Evolutionary conservation across 92 coral and sea anemone genomes (phyloP).

Genomic region (Zoanthus sansibaricus): DNA sequence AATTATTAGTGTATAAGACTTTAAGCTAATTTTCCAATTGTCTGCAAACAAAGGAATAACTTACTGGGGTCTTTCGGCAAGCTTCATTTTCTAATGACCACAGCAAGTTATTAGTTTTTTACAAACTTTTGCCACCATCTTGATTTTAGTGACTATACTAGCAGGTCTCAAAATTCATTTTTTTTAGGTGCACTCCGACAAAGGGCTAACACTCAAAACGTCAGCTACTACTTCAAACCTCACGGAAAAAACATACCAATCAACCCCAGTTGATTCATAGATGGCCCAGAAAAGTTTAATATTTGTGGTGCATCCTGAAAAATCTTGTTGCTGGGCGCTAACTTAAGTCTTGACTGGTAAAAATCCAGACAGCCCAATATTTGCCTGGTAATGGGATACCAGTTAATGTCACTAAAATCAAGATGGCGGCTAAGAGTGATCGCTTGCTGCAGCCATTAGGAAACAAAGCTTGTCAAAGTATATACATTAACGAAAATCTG

Average conservation of each 20-base stretch:
- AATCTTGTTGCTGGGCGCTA: constrained; percentile 15
- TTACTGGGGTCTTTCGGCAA: constrained; percentile 12
- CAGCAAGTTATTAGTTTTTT: neutral
- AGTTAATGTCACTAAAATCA: constrained; percentile 11
- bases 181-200: no score
- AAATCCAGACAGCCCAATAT: neutral
- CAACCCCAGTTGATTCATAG: neutral
- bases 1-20: constrained; percentile 24
- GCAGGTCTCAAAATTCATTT: no score
- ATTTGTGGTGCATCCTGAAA: constrained; percentile 7
- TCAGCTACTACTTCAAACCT: neutral
- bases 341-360: constrained; percentile 5
- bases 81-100: constrained; percentile 27
- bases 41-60: constrained; percentile 21
- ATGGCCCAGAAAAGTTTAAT: constrained; percentile 10
- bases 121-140: no score
- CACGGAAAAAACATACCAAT: no score
- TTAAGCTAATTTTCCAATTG: constrained; percentile 15
- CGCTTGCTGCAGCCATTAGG: constrained; percentile 3
- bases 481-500: constrained; percentile 10
- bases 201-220: neutral
- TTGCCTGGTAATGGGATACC: constrained; percentile 20
- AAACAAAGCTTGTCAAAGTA: constrained; percentile 12
- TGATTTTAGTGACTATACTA: no score
- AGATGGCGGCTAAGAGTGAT: neutral